Evolutionary conservation across 2,888 invertebrate species (phyloP).

Genomic region (Amphipyra tragopoginis): DNA sequence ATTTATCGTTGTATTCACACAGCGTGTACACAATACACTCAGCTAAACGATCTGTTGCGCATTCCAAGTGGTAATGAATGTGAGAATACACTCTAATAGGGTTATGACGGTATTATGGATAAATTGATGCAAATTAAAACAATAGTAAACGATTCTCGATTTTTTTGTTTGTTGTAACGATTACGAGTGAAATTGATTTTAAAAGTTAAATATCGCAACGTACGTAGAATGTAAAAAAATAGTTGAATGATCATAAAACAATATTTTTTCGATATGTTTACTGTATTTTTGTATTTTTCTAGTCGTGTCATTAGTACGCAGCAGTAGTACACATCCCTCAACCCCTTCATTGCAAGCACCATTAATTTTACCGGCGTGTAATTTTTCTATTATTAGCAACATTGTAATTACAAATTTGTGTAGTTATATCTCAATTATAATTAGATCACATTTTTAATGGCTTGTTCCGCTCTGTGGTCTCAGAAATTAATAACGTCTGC

Average conservation of each 20-base stretch:
- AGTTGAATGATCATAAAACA: constrained; percentile 7
- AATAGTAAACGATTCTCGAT: constrained; percentile 55
- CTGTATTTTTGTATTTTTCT: constrained; percentile 11
- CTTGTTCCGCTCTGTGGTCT: constrained; percentile 52
- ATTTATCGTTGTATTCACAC: constrained; percentile 39
- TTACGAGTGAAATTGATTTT: constrained; percentile 20
- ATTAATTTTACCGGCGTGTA: constrained; percentile 61
- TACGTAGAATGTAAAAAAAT: constrained; percentile 11
- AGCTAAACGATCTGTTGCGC: constrained; percentile 42
- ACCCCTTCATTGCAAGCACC: constrained; percentile 56
- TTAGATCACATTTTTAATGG: constrained; percentile 56
- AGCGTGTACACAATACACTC: constrained; percentile 40
- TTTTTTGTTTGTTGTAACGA: constrained; percentile 30
- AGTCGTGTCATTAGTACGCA: constrained; percentile 33
- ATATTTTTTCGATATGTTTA: constrained; percentile 16
- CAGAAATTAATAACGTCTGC: constrained; percentile 42
- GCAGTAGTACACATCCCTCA: constrained; percentile 31
- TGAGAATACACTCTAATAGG: constrained; percentile 68
- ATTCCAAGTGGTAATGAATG: constrained; percentile 64
- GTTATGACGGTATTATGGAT: constrained; percentile 63
- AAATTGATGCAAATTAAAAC: constrained; percentile 70
- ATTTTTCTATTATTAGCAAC: constrained; percentile 58
- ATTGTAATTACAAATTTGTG: constrained; percentile 52
- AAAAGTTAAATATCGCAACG: constrained; percentile 9
- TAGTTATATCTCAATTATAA: constrained; percentile 54